Evolutionary conservation across 1,140 invertebrate species (phyloP), one percentile per base, ranked within the genome.

Genomic region (Goniozus legneri): DNA sequence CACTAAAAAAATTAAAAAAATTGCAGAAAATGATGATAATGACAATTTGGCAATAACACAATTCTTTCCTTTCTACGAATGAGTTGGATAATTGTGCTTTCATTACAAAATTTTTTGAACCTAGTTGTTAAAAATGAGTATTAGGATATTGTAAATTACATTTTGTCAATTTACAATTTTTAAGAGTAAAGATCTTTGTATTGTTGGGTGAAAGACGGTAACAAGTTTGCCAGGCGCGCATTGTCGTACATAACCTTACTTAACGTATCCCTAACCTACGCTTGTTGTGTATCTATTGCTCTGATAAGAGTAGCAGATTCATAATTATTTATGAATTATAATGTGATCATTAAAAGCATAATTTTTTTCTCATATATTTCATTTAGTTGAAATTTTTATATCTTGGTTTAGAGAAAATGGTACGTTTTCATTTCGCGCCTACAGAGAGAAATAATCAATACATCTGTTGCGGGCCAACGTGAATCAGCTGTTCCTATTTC

Each of bases 391-490:
- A 27, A 27, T 27, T 4, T 27, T 27, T 27, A 10, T 27, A 27
- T n/a, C n/a, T n/a, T 10, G 10, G 10, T 27, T 27, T 27, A 27
- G 10, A 27, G 10, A 27, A 27, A 27, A 27, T 4, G 10, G 4
- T 27, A 27, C 4, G 10, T 6, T 27, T 27, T 27, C 10, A 27
- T 27, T 27, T 27, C 10, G 10, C 24, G 24, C 24, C n/a, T n/a
- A n/a, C n/a, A n/a, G n/a, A n/a, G n/a, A 27, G 3, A 50, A 35
- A 56, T 60, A 59, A 65, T 65, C 60, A 54, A 63, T 63, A 50
- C 37, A 45, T 14, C 44, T 54, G 45, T 50, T 31, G 22, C 33
- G 47, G 52, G 44, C 20, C 41, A 51, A 57, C 40, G 44, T 16
- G 50, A 62, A 65, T 62, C 54, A 62, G 63, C 59, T 62, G 63